These are phyloP conservation scores for Sebastes schlegelii DNA, from an alignment of 2,113 vertebrate genomes.

Conservation along the genomic window DNA sequence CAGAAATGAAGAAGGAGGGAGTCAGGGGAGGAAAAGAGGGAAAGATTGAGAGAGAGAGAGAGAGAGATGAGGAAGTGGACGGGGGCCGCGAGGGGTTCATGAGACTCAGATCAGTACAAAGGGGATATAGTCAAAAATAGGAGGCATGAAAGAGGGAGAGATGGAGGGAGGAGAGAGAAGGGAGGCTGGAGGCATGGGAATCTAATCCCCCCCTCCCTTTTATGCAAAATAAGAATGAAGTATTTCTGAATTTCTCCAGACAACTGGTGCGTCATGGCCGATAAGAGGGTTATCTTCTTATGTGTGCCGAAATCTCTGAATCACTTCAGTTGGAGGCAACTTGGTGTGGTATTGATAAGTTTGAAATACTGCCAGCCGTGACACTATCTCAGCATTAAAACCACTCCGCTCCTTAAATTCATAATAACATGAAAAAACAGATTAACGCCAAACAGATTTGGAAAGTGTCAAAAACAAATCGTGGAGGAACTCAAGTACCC, in stretches of 20 bases:
- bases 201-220: slow-evolving; percentile 53
- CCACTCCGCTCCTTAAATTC: not conserved
- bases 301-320: slow-evolving; percentile 26
- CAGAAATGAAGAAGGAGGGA: slow-evolving; percentile 48
- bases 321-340: slow-evolving; percentile 43
- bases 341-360: slow-evolving; percentile 25
- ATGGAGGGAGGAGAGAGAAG: slow-evolving; percentile 1
- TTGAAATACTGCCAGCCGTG: not conserved
- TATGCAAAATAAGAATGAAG: slow-evolving; percentile 57
- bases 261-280: slow-evolving; percentile 59
- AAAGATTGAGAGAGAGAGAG: slow-evolving; percentile 3
- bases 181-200: slow-evolving; percentile 38
- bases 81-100: slow-evolving; percentile 8
- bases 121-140: slow-evolving; percentile 62
- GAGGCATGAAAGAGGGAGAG: slow-evolving; percentile 5
- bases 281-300: slow-evolving; percentile 70
- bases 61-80: slow-evolving; percentile 1
- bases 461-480: slow-evolving; percentile 39
- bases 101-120: slow-evolving; percentile 49
- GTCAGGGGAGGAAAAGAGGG: slow-evolving; percentile 1
- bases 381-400: slow-evolving; percentile 10
- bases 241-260: slow-evolving; percentile 66
- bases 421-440: slow-evolving; percentile 19
- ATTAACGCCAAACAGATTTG: slow-evolving; percentile 53
- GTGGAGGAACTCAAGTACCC: slow-evolving; percentile 9